phyloP scores from a whole-genome alignment of 2,888 invertebrate species.

The Watsonalla binaria region DNA sequence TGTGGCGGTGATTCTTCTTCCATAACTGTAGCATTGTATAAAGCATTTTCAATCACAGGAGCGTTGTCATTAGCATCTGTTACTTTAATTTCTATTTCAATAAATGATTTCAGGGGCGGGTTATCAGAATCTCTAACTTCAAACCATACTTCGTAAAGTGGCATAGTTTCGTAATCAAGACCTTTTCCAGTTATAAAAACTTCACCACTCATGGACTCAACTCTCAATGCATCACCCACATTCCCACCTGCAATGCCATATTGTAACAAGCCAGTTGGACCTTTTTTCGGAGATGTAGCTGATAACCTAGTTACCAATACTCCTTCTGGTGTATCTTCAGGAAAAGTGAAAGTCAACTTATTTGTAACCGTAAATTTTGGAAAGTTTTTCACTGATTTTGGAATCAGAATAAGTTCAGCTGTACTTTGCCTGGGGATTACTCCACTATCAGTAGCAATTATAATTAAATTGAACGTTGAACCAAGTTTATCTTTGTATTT shows the following conservation, averaged over 20 bases:
- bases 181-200: slow-evolving; percentile 88
- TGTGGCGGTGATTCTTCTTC: slow-evolving; percentile 93
- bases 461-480: slow-evolving; percentile 83
- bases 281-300: slow-evolving; percentile 89
- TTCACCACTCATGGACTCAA: slow-evolving; percentile 88
- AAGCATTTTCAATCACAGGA: slow-evolving; percentile 87
- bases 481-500: slow-evolving; percentile 72
- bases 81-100: slow-evolving; percentile 91
- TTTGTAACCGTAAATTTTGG: slow-evolving; percentile 86
- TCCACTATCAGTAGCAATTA: slow-evolving; percentile 91
- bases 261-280: slow-evolving; percentile 82
- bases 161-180: slow-evolving; percentile 90
- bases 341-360: slow-evolving; percentile 85
- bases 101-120: slow-evolving; percentile 88
- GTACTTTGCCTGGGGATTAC: slow-evolving; percentile 82
- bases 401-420: slow-evolving; percentile 86
- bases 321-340: slow-evolving; percentile 89
- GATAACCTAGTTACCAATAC: slow-evolving; percentile 86
- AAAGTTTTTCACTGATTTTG: slow-evolving; percentile 87
- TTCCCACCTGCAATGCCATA: slow-evolving; percentile 97
- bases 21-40: slow-evolving; percentile 90
- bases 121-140: slow-evolving; percentile 92
- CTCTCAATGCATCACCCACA: slow-evolving; percentile 89
- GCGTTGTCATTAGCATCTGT: slow-evolving; percentile 96
- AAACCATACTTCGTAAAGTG: slow-evolving; percentile 93